Base-by-base conservation (phyloP, 2,113 vertebrate genomes). In the Pelecanus crispus region DNA sequence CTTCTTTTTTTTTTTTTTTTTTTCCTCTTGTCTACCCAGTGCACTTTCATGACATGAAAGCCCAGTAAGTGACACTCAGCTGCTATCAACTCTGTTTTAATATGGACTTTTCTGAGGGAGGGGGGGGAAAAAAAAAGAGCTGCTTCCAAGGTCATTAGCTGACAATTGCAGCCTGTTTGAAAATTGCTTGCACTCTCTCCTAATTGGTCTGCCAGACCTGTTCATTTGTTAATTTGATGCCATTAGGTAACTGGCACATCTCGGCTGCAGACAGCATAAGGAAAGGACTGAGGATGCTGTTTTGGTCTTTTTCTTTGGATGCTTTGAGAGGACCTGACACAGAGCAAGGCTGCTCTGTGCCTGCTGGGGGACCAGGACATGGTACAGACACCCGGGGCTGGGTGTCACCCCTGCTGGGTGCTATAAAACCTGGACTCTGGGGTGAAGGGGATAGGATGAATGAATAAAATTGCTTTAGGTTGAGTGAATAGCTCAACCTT, bases 191-290 rank as follows among this genome's bases (percentile, higher is more conserved):
- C 88, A 71, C 83, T 95, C 91, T 83, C 86, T 92, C 70, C 82
- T 97, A 97, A 96, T 95, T 96, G 92, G 81, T 85, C 85, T 93
- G 86, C 52, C 87, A 93, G 93, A 91, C 93, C 91, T 96, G 95
- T 91, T 96, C 94, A 75, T 92, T 94, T 95, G 91, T 93, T 97
- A 96, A 97, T 97, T 97, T 97, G 92, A 97, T 92, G 95, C 93
- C 90, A 96, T 96, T 94, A 92, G 95, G 92, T 95, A 90, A 79
- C 81, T 67, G 63, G 86, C 82, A 91, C 85, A 89, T 94, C 74
- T 94, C 88, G 94, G 89, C 62, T 86, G 84, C 78, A 73, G 86
- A 79, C 47, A 58, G 78, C 80, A 16, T 56, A 61, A 80, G 52
- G 84, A n/a, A 55, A 70, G 66, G 34, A 31, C 49, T 45, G 73